A percentile compares a stretch with the other conserved stretches of the same genome.
Evolutionary conservation across 2,113 vertebrate genomes (phyloP).

Genomic region (Urocitellus parryii): DNA sequence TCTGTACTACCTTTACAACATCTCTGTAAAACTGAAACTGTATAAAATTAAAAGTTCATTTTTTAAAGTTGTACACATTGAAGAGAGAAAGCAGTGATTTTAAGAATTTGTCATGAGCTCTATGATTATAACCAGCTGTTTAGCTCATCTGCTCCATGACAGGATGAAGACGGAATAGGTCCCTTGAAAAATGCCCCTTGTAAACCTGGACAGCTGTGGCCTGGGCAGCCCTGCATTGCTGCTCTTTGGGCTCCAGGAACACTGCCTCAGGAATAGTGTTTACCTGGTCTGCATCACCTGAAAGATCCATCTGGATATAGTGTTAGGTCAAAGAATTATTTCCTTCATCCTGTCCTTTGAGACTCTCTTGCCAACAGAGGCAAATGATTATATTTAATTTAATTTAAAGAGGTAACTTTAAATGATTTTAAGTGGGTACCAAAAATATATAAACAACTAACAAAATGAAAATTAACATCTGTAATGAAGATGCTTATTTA

Average conservation of each 20-base stretch:
- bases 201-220: neutral
- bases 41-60: neutral
- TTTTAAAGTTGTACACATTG: neutral
- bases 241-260: neutral
- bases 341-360: neutral
- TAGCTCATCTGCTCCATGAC: neutral
- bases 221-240: neutral
- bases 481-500: conserved; percentile 9
- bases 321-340: neutral
- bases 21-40: neutral
- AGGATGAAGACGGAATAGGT: neutral
- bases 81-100: neutral
- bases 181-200: neutral
- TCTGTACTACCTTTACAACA: neutral
- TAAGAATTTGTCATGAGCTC: neutral
- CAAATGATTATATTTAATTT: neutral
- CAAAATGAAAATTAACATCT: neutral
- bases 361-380: neutral
- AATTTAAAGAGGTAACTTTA: neutral
- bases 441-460: neutral
- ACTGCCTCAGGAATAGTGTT: neutral
- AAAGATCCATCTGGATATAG: neutral
- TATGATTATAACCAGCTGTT: neutral
- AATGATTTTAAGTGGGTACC: neutral
- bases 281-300: neutral